Percentiles rank a stretch among this genome's conserved stretches.
Conservation (phyloP, 2,113 vertebrate species). For the Mohoua ochrocephala region DNA sequence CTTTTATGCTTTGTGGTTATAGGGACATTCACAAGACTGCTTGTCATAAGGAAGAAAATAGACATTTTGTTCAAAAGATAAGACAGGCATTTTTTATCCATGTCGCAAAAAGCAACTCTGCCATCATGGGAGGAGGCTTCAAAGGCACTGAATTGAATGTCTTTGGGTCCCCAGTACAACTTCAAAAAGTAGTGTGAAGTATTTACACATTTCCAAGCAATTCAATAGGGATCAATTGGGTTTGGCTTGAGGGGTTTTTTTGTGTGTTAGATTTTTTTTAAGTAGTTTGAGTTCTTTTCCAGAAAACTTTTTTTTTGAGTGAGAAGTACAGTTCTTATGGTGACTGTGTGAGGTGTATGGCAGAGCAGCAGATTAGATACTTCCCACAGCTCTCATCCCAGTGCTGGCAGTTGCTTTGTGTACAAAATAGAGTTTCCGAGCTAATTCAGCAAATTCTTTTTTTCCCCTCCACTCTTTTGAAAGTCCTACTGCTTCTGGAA, state of each 20-base stretch:
- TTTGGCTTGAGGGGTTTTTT: background rate
- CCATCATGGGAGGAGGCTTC: background rate
- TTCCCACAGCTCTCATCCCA: background rate
- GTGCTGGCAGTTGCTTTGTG: background rate
- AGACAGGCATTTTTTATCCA: background rate
- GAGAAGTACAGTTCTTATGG: background rate
- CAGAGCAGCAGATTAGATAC: background rate
- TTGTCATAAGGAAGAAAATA: background rate
- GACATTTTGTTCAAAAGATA: background rate
- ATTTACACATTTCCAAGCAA: background rate
- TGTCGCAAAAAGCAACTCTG: background rate
- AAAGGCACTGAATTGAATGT: background rate
- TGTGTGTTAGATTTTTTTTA: rapidly evolving
- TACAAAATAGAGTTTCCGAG: background rate
- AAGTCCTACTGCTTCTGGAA: background rate
- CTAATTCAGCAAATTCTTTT: background rate
- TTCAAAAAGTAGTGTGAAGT: background rate
- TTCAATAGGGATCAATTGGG: background rate
- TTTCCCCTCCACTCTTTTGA: background rate
- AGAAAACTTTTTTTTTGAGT: background rate
- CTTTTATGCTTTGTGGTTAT: background rate
- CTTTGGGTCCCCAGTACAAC: background rate
- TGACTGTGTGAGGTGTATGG: background rate
- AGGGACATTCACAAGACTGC: background rate
- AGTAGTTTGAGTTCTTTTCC: background rate